Percentiles rank a stretch among this genome's conserved stretches.
Evolutionary conservation across 2,797 vertebrate species (phyloP).

Genomic region (Benthosema pterotum): DNA sequence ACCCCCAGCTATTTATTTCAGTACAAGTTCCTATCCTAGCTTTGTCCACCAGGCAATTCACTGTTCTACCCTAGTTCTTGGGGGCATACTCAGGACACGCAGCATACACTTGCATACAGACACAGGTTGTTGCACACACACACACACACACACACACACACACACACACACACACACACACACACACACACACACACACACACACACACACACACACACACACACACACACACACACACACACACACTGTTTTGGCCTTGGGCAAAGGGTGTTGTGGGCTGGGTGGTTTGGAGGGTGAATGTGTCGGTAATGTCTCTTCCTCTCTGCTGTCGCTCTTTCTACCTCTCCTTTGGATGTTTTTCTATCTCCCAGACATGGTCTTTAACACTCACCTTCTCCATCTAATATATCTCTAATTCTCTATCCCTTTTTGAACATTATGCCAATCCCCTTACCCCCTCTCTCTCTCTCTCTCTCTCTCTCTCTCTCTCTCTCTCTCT

Average conservation of each 20-base stretch:
- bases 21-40: too few species aligned
- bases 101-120: neutral
- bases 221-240: neutral
- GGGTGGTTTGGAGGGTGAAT: too few species aligned
- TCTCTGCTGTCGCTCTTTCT: too few species aligned
- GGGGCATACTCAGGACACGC: too few species aligned
- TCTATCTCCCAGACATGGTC: slow-evolving; percentile 6
- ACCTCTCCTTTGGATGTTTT: too few species aligned
- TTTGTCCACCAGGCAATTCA: too few species aligned
- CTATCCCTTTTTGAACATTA: neutral
- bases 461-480: too few species aligned
- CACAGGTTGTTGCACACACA: neutral
- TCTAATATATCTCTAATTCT: neutral
- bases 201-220: slow-evolving; percentile 1
- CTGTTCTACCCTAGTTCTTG: too few species aligned
- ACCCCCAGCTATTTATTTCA: too few species aligned
- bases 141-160: slow-evolving; percentile 1
- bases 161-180: neutral
- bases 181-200: neutral
- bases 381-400: slow-evolving; percentile 15
- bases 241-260: neutral
- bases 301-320: too few species aligned
- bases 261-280: too few species aligned
- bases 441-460: too few species aligned
- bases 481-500: neutral